Conservation (phyloP, 2,113 vertebrate genomes). For the Xiphophorus couchianus region DNA sequence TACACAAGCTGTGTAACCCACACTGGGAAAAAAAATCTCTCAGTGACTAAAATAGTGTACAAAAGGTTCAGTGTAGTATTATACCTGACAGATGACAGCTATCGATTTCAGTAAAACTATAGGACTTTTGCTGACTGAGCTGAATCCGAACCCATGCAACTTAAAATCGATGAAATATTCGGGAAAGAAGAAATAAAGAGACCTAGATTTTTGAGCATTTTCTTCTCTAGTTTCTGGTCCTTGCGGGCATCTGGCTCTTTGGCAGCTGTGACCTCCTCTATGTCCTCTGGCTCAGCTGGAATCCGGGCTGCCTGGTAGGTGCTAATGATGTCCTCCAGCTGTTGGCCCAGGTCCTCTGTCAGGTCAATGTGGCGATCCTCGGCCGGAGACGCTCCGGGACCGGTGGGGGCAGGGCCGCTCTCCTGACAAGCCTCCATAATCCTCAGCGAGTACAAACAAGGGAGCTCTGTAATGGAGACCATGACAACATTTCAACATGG, state of each 20-base stretch:
- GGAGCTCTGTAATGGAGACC: conserved; percentile 8
- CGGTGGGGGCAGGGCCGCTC: conserved; percentile 33
- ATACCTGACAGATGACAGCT: conserved; percentile 26
- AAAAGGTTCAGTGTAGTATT: conserved; percentile 12
- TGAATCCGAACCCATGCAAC: conserved; percentile 41
- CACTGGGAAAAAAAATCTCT: conserved; percentile 5
- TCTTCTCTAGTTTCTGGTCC: conserved; percentile 94
- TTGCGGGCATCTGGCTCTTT: conserved; percentile 82
- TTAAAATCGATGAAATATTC: conserved; percentile 40
- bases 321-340: conserved; percentile 96
- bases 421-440: conserved; percentile 83
- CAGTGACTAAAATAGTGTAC: neutral
- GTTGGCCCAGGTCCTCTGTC: conserved; percentile 87
- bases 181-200: conserved; percentile 1
- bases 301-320: conserved; percentile 82
- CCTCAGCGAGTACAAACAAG: conserved; percentile 20
- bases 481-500: neutral
- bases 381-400: conserved; percentile 31
- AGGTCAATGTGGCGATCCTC: conserved; percentile 64
- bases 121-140: conserved; percentile 53
- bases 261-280: conserved; percentile 69
- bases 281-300: conserved; percentile 74
- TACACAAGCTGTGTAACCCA: neutral
- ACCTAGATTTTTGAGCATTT: conserved; percentile 89
- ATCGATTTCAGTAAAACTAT: conserved; percentile 45